A percentile compares a stretch with the other conserved stretches of the same genome.
phyloP scores from a whole-genome alignment of 2,888 invertebrate species.

The Arrhopalites spinosus region DNA sequence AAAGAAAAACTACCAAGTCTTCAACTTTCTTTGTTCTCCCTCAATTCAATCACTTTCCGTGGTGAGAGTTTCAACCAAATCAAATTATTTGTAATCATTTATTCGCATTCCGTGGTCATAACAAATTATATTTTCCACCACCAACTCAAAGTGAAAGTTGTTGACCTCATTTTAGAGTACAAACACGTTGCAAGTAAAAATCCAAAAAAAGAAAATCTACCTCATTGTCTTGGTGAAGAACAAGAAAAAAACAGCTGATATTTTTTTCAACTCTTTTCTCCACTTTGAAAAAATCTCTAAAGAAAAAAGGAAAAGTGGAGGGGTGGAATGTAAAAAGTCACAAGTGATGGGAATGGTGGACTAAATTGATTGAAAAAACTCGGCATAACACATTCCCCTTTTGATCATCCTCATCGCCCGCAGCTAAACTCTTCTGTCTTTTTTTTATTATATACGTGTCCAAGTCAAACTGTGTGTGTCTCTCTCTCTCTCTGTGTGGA shows the following conservation, averaged over 20 bases:
- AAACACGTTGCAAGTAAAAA: not conserved
- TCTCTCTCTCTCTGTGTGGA: not conserved
- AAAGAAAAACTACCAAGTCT: too few species aligned
- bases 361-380: slow-evolving; percentile 1
- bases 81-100: not conserved
- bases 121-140: too few species aligned
- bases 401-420: not conserved
- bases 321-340: not conserved
- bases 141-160: too few species aligned
- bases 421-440: not conserved
- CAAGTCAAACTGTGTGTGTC: too few species aligned
- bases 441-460: too few species aligned
- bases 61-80: not conserved
- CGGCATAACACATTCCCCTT: not conserved
- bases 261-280: not conserved
- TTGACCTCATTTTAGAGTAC: not conserved
- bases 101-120: too few species aligned
- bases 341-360: not conserved
- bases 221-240: not conserved
- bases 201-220: not conserved
- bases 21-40: too few species aligned
- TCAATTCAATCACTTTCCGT: not conserved
- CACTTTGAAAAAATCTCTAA: not conserved
- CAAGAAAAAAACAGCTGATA: not conserved
- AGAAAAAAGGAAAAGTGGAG: not conserved